Percentiles rank a stretch among this genome's conserved stretches.
These are phyloP conservation scores for Heliconius eleuchia DNA, from an alignment of 1,140 invertebrate species.

Conservation along the genomic window DNA sequence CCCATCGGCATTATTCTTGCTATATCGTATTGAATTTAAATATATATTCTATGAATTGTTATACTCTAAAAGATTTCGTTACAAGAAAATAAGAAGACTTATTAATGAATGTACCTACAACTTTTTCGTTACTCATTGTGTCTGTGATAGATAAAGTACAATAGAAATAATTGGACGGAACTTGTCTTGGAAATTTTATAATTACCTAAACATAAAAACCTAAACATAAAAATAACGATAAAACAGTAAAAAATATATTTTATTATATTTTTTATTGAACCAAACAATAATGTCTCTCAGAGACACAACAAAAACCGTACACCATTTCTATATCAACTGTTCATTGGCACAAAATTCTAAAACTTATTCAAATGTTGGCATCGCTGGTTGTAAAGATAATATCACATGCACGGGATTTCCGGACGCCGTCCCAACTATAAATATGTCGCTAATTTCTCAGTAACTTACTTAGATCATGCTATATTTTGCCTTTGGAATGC, in stretches of 20 bases:
- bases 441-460: constrained; percentile 62
- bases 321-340: constrained; percentile 21
- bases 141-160: too few relatives aligned
- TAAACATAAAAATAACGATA: background rate
- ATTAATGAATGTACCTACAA: too few relatives aligned
- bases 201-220: background rate
- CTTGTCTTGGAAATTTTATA: too few relatives aligned
- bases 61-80: too few relatives aligned
- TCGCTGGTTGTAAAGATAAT: constrained; percentile 60
- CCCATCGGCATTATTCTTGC: too few relatives aligned
- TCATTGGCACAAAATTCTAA: constrained; percentile 66
- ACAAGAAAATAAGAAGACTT: too few relatives aligned
- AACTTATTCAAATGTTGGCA: constrained; percentile 71
- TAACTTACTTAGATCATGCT: constrained; percentile 53
- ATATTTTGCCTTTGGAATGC: constrained; percentile 40
- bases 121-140: too few relatives aligned
- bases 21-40: too few relatives aligned
- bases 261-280: background rate
- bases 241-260: background rate
- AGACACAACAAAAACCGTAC: background rate
- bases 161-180: too few relatives aligned
- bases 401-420: constrained; percentile 77
- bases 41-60: too few relatives aligned
- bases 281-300: constrained; percentile 4
- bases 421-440: constrained; percentile 54